Evolutionary conservation across 2,888 invertebrate species (phyloP), one percentile per base, ranked within the genome.

Genomic region (Acleris sparsana): DNA sequence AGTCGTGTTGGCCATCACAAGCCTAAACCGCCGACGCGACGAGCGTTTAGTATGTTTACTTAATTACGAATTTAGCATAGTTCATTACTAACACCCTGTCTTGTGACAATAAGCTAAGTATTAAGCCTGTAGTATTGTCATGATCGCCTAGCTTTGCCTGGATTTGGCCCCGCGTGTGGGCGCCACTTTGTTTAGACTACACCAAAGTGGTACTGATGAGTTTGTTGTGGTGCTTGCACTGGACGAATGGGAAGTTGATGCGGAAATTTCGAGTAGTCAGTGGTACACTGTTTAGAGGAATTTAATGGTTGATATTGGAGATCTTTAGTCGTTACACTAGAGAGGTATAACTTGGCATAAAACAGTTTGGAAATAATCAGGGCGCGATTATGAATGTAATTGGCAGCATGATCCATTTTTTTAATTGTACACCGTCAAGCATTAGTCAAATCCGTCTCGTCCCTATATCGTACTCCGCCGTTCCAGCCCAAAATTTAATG

Each of bases 51-150:
- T 63, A 61, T 63, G 63, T 63, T 71, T 69, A 59, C 53, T 70
- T 72, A 74, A 70, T 72, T 68, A 71, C 70, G 72, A 77, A 79
- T 75, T 76, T 85, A 86, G 84, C 81, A 81, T 87, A 82, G 78
- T 74, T 78, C 83, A 87, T 83, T 83, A 89, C 87, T 86, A 91
- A 91, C 90, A 89, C 82, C 81, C 80, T 88, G 87, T 88, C 85
- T 77, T 75, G 80, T 85, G 90, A 91, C 90, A 91, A 91, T 91
- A 91, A 89, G 87, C 86, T 88, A 85, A 84, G 80, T 85, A 78
- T 86, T 80, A 80, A 79, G 84, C 80, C 86, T 76, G 85, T 88
- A 89, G 87, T 72, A 56, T 69, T 74, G 70, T 73, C 65, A 72
- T 64, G 39, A 60, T 73, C 79, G 80, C 80, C 78, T 80, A 84